phyloP scores from a whole-genome alignment of 64 coral and sea anemone genomes.

The Montipora capricornis region DNA sequence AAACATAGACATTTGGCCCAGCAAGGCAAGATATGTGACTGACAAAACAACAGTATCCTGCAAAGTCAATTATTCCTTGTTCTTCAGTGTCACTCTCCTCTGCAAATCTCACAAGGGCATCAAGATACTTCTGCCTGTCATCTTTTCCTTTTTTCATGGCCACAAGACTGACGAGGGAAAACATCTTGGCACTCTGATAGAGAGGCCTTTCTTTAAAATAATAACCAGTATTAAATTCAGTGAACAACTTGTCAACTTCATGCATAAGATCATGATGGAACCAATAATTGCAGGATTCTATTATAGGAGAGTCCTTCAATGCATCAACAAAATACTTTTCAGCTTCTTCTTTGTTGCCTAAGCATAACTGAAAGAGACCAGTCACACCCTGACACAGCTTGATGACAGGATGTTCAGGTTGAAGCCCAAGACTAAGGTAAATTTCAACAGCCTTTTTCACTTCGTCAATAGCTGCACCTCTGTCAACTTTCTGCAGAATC shows the following conservation, averaged over 20 bases:
- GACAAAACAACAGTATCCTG: not conserved
- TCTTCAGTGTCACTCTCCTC: not conserved
- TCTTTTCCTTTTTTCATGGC: not conserved
- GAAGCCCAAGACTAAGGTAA: not conserved
- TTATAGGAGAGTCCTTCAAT: not conserved
- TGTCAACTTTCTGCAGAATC: not conserved
- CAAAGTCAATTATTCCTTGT: not conserved
- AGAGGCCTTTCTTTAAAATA: not conserved
- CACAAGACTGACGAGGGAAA: not conserved
- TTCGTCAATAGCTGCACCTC: not conserved
- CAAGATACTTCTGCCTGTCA: not conserved
- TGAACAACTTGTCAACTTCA: no score
- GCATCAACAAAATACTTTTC: constrained; percentile 1
- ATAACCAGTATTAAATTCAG: no score
- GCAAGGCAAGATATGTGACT: not conserved
- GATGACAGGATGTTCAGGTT: not conserved
- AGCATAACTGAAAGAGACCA: not conserved
- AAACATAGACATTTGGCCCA: not conserved
- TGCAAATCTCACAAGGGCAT: not conserved
- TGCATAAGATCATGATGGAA: no score
- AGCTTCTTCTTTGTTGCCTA: not conserved
- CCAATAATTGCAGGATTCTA: not conserved
- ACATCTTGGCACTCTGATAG: not conserved
- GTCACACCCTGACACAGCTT: not conserved
- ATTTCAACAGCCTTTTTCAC: not conserved